phyloP scores from a whole-genome alignment of 92 coral and sea anemone species.

The Porites rus region DNA sequence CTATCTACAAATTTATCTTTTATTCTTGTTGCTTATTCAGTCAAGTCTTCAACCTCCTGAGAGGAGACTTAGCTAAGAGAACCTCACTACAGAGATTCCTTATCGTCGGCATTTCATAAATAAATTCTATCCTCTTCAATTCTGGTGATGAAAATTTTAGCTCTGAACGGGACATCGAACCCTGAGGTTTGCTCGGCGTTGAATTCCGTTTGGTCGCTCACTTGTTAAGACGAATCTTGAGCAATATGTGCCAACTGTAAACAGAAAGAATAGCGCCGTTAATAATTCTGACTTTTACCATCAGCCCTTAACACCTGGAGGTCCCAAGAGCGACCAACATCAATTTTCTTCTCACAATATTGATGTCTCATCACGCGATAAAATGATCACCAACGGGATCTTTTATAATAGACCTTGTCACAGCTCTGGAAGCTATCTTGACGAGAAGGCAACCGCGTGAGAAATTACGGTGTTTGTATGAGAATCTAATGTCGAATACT shows the following conservation, averaged over 20 bases:
- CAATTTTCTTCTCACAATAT: too few relatives aligned
- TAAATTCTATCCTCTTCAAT: neutral
- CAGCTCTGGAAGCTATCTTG: too few relatives aligned
- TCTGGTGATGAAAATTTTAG: neutral
- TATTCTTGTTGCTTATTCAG: neutral
- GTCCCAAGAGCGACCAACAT: too few relatives aligned
- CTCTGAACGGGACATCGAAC: neutral
- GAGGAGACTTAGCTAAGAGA: too few relatives aligned
- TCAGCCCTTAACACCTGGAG: too few relatives aligned
- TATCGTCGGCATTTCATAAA: neutral
- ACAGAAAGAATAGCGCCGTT: neutral
- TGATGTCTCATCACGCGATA: too few relatives aligned
- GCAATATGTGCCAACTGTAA: constrained; percentile 57
- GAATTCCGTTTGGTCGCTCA: neutral
- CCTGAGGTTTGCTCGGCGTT: neutral
- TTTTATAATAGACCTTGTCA: too few relatives aligned
- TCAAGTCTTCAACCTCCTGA: neutral
- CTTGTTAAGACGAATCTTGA: constrained; percentile 38
- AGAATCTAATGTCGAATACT: too few relatives aligned
- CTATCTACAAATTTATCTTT: neutral
- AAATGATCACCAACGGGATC: too few relatives aligned
- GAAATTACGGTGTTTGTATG: too few relatives aligned
- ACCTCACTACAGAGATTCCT: too few relatives aligned
- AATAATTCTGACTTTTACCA: neutral
- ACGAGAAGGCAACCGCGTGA: too few relatives aligned